These are phyloP conservation scores for Holothuria leucospilota DNA, from an alignment of 53 echinoderm and acorn worm species.

Conservation along the genomic window DNA sequence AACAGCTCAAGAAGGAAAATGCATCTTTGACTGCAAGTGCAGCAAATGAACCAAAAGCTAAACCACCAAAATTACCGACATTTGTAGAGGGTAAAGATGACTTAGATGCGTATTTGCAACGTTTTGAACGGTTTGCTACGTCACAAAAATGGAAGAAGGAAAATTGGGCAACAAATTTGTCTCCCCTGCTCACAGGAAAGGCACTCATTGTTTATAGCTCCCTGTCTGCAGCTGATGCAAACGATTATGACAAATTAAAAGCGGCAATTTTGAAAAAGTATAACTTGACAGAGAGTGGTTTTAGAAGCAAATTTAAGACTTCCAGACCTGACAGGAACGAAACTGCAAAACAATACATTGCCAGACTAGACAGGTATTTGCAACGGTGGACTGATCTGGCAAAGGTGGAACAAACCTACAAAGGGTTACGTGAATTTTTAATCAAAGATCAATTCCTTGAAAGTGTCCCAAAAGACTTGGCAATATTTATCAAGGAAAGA, in stretches of 20 bases:
- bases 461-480: not conserved
- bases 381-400: not conserved
- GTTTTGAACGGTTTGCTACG: conserved; percentile 43
- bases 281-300: conserved; percentile 44
- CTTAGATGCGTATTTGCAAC: conserved; percentile 36
- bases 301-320: conserved; percentile 39
- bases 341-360: conserved; percentile 13
- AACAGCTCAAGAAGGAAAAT: not conserved
- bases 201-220: conserved; percentile 16
- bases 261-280: not conserved
- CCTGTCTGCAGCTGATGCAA: conserved; percentile 24
- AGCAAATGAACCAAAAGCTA: not conserved
- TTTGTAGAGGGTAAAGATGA: conserved; percentile 45
- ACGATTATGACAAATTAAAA: conserved; percentile 31
- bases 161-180: conserved; percentile 23
- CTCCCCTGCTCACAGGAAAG: conserved; percentile 24
- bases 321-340: conserved; percentile 25
- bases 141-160: not conserved
- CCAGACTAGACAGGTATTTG: conserved; percentile 20
- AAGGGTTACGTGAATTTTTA: too few species aligned
- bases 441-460: too few species aligned
- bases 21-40: not conserved
- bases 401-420: too few species aligned
- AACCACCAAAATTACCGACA: conserved; percentile 4
- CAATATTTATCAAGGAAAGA: not conserved